Percentiles rank a stretch among this genome's conserved stretches.
phyloP scores from a whole-genome alignment of 1,140 invertebrate species.

The Ylistrum balloti region DNA sequence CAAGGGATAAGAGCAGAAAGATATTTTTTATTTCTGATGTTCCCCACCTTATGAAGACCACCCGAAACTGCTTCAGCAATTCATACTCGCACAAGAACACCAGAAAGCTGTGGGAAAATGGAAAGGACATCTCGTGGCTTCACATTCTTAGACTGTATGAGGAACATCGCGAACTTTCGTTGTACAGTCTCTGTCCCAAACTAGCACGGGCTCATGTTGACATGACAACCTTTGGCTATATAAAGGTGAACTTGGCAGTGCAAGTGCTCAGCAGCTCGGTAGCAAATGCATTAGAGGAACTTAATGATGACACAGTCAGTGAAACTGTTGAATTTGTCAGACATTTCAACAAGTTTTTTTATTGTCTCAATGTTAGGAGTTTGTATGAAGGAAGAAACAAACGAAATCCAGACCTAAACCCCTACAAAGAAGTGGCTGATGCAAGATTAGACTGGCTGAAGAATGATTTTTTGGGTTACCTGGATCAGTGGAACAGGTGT shows the following conservation, averaged over 20 bases:
- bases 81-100: conserved; percentile 53
- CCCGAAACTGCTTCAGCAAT: conserved; percentile 61
- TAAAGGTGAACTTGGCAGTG: too few species aligned
- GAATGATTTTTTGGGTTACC: too few species aligned
- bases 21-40: conserved; percentile 69
- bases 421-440: conserved; percentile 47
- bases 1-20: conserved; percentile 43
- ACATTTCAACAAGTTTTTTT: conserved; percentile 65
- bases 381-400: conserved; percentile 52
- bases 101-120: conserved; percentile 61
- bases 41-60: conserved; percentile 66
- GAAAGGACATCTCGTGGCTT: conserved; percentile 61
- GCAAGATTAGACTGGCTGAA: too few species aligned
- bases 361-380: conserved; percentile 64
- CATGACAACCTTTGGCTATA: too few species aligned
- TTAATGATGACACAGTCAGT: conserved; percentile 45
- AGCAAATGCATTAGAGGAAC: conserved; percentile 59
- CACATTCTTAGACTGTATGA: conserved; percentile 61
- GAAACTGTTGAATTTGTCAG: conserved; percentile 63
- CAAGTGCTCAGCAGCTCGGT: conserved; percentile 61
- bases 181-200: conserved; percentile 56
- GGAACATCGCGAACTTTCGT: conserved; percentile 54
- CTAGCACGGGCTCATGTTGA: too few species aligned
- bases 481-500: conserved; percentile 46
- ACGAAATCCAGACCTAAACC: conserved; percentile 53